Base-by-base conservation (phyloP, 2,797 vertebrate species). In the Myoxocephalus aenaeus region DNA sequence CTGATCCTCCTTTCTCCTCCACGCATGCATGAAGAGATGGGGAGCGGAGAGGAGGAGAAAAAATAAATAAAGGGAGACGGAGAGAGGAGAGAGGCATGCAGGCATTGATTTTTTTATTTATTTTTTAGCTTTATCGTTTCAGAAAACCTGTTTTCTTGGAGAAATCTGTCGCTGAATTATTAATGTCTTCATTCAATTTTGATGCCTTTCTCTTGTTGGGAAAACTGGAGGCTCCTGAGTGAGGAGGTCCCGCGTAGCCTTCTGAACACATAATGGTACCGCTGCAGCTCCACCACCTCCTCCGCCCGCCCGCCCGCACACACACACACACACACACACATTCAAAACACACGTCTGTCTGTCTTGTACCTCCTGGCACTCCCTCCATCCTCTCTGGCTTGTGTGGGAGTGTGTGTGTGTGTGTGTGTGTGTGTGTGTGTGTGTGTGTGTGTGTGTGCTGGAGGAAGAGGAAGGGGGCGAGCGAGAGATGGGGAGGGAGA, bases 171-270 rank as follows among this genome's bases (percentile, higher is more conserved):
- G 27, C 87, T 95, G 93, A 95, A 95, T 95, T 94, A 95, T 96
- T 95, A 92, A 96, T 94, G 86, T 63, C 87, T 87, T 94, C 94
- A 94, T 95, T 95, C 92, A 95, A 94, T 93, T 94, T 95, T 94
- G 91, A 96, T 94, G 92, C 88, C 73, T 77, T 88, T 92, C 91
- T 93, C 88, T 86, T 88, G 82, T 80, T 89, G 85, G 86, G 86
- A 93, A 92, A 94, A 93, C 87, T 84, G 80, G 82, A 79, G 86
- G 90, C 92, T 94, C 94, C 93, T 91, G 84, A 87, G 88, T 84
- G 82, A 87, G 48, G 79, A 89, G 46, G 82, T 79, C 86, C 74
- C 69, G 56, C 74, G 66, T 73, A 81, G 84, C 83, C 86, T 87
- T 70, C 77, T 50, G 73, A 83, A 83, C 67, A 64, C 86, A 78